Base-by-base conservation (phyloP, 2,888 invertebrate species). In the Hydrotaea cyrtoneurina region DNA sequence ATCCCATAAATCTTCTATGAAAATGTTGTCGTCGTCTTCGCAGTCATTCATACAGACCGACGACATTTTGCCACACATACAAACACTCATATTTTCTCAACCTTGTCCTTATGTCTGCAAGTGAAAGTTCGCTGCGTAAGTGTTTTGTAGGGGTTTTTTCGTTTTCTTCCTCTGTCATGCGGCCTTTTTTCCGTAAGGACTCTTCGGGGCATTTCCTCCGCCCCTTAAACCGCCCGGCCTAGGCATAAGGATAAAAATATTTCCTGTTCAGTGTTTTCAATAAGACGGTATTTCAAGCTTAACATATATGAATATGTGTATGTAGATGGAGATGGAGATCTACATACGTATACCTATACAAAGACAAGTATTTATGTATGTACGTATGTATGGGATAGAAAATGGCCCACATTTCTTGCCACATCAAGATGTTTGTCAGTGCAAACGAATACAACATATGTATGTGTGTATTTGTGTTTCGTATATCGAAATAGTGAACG, bases 1-100 rank as follows among this genome's bases (percentile, higher is more conserved):
- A 69, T 69, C 43, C 69, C 23, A 69, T 69, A 69, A 69, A 69
- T 69, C 69, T 69, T 39, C 39, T 69, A 69, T 46, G 69, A 69
- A 46, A 69, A 69, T 46, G 23, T 43, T 46, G 46, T 23, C 69
- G 23, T 69, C 69, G 69, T 69, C 23, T 23, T 69, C 31, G 62
- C 36, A 15, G n/a, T 31, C 62, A 39, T 39, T 39, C 39, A 39
- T 8, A 39, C 39, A 39, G 31, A 2, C 31, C 31, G 59, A 15
- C 21, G 21, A 4, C 57, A 19, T 13, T 26, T 59, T 26, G n/a
- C 13, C 59, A 59, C 11, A 1, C 15, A 26, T 23, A 2, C 26
- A 57, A 13, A 43, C 43, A 43, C 31, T 31, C 13, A 23, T 59
- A 36, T 62, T 62, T 62, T n/a, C 69, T 39, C 23, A 43, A 46